Conservation (phyloP, 2,113 vertebrate genomes). For the Reinhardtius hippoglossoides region DNA sequence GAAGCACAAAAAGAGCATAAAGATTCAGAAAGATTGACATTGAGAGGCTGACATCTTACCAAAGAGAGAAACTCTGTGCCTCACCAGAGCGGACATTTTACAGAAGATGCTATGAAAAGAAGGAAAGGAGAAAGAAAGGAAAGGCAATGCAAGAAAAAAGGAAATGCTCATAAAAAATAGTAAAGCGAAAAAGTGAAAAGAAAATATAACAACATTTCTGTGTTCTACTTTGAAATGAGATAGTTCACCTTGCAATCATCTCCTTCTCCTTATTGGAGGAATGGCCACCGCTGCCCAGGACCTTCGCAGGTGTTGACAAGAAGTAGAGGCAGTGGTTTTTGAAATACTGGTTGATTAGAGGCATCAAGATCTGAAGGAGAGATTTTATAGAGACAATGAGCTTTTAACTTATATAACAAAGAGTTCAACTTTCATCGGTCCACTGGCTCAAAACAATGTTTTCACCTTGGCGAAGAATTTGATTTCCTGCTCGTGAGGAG, state of each 20-base stretch:
- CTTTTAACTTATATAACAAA: conserved; percentile 17
- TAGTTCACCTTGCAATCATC: conserved; percentile 91
- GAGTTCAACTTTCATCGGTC: not conserved
- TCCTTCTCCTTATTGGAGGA: conserved; percentile 97
- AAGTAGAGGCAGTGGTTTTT: conserved; percentile 90
- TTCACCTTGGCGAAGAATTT: conserved; percentile 95
- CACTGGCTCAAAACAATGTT: not conserved
- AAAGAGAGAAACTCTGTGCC: conserved; percentile 94
- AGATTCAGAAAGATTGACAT: conserved; percentile 19
- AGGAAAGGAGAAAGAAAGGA: conserved; percentile 13
- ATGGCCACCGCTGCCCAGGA: conserved; percentile 91
- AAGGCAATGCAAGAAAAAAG: conserved; percentile 14
- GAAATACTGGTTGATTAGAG: conserved; percentile 94
- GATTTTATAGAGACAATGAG: conserved; percentile 2
- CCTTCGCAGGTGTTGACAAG: conserved; percentile 87
- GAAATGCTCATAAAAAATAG: not conserved
- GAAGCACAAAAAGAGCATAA: conserved; percentile 18
- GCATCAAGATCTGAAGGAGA: conserved; percentile 88
- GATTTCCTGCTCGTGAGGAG: conserved; percentile 95
- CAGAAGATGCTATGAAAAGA: conserved; percentile 89
- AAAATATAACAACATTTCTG: not conserved
- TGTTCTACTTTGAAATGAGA: not conserved
- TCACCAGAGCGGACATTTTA: conserved; percentile 93
- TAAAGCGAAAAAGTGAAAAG: conserved; percentile 1
- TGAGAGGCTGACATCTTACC: conserved; percentile 83